Percentiles rank a stretch among this genome's conserved stretches.
Evolutionary conservation across 2,888 invertebrate species (phyloP).

Genomic region (Philonicus albiceps): DNA sequence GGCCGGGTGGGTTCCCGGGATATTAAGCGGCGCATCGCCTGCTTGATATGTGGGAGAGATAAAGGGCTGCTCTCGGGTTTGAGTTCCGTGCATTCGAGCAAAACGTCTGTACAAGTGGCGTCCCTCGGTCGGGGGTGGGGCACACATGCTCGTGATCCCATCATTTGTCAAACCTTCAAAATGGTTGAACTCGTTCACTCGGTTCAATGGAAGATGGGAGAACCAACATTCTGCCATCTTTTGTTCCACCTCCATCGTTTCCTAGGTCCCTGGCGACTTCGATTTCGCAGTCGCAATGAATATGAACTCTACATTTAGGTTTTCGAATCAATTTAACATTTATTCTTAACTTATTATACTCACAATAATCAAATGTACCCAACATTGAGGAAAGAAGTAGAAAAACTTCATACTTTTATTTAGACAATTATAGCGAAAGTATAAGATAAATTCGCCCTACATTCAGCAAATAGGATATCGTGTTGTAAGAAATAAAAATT

Average conservation of each 20-base stretch:
- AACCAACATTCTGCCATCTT: conserved; percentile 13
- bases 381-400: too few relatives aligned
- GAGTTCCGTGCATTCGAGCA: conserved; percentile 1
- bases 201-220: conserved; percentile 28
- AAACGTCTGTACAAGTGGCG: background rate
- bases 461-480: too few relatives aligned
- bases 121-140: background rate
- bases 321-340: too few relatives aligned
- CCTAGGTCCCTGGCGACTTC: background rate
- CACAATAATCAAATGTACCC: too few relatives aligned
- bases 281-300: background rate
- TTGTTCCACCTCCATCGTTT: background rate
- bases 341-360: too few relatives aligned
- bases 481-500: too few relatives aligned
- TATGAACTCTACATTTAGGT: background rate
- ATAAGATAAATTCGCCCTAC: too few relatives aligned
- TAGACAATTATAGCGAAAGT: too few relatives aligned
- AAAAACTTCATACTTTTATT: too few relatives aligned
- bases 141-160: conserved; percentile 42
- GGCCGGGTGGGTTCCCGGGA: background rate
- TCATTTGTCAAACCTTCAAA: conserved; percentile 40
- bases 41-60: background rate
- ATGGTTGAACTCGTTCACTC: conserved; percentile 33
- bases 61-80: conserved; percentile 16
- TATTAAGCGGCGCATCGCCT: background rate